These are phyloP conservation scores for Shinisaurus crocodilurus DNA, from an alignment of 2,113 vertebrate species.

Conservation along the genomic window DNA sequence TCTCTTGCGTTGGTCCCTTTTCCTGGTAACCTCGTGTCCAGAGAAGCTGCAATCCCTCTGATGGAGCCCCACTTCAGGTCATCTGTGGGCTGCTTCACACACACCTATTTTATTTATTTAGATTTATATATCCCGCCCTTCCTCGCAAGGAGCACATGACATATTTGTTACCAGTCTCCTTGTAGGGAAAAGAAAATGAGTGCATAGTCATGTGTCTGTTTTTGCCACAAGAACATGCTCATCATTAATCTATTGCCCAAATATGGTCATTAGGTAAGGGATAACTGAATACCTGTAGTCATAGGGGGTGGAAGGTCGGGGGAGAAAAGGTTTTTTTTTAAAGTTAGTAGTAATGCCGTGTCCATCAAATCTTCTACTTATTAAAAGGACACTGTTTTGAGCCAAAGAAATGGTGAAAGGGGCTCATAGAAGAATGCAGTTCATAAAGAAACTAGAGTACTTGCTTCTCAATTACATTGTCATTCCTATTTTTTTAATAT, in stretches of 20 bases:
- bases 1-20: not conserved
- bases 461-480: constrained; percentile 30
- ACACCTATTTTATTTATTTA: not conserved
- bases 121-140: too few species aligned
- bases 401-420: not conserved
- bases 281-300: not conserved
- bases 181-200: not conserved
- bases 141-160: too few species aligned
- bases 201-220: not conserved
- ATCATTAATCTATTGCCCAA: not conserved
- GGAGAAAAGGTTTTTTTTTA: not conserved
- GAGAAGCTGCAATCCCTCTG: not conserved
- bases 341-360: too few species aligned
- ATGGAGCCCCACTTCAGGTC: not conserved
- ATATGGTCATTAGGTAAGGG: not conserved
- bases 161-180: not conserved
- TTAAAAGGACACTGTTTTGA: not conserved
- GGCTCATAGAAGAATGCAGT: not conserved
- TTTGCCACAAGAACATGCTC: not conserved
- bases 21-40: not conserved
- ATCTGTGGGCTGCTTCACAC: not conserved
- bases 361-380: not conserved
- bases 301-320: too few species aligned
- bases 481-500: not conserved
- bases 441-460: not conserved